phyloP scores from a whole-genome alignment of 2,113 vertebrate species.

The Isichthys henryi region DNA sequence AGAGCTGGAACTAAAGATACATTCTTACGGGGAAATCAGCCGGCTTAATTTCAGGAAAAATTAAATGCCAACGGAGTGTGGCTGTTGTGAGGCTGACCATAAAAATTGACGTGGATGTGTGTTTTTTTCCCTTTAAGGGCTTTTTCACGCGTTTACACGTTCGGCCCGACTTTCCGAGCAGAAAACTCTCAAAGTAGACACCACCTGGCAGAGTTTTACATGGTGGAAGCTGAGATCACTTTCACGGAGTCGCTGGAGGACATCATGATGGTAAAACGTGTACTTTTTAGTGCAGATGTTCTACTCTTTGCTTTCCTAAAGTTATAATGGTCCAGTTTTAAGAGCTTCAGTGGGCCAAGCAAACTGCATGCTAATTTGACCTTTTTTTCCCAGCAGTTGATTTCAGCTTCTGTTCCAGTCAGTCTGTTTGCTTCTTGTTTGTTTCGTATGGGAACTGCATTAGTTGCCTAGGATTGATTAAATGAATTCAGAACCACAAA shows the following conservation, averaged over 20 bases:
- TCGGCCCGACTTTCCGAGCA: slow-evolving; percentile 87
- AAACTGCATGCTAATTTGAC: background rate
- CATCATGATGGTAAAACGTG: slow-evolving; percentile 69
- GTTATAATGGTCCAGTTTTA: background rate
- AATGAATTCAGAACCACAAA: background rate
- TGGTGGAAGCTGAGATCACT: slow-evolving; percentile 92
- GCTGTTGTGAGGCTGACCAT: background rate
- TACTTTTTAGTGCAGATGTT: background rate
- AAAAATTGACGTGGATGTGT: background rate
- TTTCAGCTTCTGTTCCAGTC: background rate
- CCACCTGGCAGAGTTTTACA: slow-evolving; percentile 93
- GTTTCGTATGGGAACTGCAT: background rate
- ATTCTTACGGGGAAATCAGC: background rate
- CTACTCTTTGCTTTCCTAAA: background rate
- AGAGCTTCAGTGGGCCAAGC: background rate
- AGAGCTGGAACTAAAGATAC: background rate
- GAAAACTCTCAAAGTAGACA: slow-evolving; percentile 91
- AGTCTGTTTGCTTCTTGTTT: background rate
- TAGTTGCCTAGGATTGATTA: background rate
- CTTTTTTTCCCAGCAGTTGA: background rate
- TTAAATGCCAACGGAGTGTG: background rate
- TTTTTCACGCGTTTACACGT: slow-evolving; percentile 83
- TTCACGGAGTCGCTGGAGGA: slow-evolving; percentile 81
- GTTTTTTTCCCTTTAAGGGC: slow-evolving; percentile 58
- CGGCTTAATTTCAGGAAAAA: background rate